Percentiles rank a stretch among this genome's conserved stretches.
These are phyloP conservation scores for Zaprionus kolodkinae DNA, from an alignment of 1,140 invertebrate genomes.

Conservation along the genomic window DNA sequence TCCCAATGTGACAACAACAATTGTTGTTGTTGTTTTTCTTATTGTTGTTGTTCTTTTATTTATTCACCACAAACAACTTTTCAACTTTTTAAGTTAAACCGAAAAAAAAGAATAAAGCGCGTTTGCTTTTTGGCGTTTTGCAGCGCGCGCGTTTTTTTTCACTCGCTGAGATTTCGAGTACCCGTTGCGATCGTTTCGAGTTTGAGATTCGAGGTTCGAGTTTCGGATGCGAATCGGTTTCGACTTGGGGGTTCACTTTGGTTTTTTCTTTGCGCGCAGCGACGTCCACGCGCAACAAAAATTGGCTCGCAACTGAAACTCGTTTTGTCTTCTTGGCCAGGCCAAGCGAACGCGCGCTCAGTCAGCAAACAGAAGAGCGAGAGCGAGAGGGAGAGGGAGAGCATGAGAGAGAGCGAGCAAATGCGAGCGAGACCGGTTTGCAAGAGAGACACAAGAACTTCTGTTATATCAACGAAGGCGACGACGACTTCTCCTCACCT, in stretches of 20 bases:
- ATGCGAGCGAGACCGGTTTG: slow-evolving; percentile 51
- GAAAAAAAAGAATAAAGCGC: background rate
- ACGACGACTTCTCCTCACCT: slow-evolving; percentile 12
- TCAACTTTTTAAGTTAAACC: slow-evolving; percentile 3
- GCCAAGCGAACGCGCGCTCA: slow-evolving; percentile 29
- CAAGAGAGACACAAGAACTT: slow-evolving; percentile 51
- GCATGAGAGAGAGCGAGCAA: background rate
- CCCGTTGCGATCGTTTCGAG: slow-evolving; percentile 3
- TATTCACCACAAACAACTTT: slow-evolving; percentile 6
- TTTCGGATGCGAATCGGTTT: slow-evolving; percentile 18
- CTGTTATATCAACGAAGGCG: slow-evolving; percentile 53
- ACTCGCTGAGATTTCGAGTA: slow-evolving; percentile 7
- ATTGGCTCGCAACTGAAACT: slow-evolving; percentile 76
- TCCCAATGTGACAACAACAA: slow-evolving; percentile 1
- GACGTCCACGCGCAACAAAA: slow-evolving; percentile 68
- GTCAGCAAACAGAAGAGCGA: slow-evolving; percentile 3
- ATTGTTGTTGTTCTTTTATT: background rate
- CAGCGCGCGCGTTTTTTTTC: slow-evolving; percentile 3
- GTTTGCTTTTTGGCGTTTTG: background rate
- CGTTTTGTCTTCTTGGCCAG: slow-evolving; percentile 59
- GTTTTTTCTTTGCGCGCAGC: slow-evolving; percentile 30
- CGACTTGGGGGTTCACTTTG: slow-evolving; percentile 11
- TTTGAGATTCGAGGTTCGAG: slow-evolving; percentile 4
- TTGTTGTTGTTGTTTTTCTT: background rate
- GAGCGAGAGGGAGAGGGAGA: background rate